phyloP scores from a whole-genome alignment of 2,113 vertebrate species.

The Desmodus rotundus region DNA sequence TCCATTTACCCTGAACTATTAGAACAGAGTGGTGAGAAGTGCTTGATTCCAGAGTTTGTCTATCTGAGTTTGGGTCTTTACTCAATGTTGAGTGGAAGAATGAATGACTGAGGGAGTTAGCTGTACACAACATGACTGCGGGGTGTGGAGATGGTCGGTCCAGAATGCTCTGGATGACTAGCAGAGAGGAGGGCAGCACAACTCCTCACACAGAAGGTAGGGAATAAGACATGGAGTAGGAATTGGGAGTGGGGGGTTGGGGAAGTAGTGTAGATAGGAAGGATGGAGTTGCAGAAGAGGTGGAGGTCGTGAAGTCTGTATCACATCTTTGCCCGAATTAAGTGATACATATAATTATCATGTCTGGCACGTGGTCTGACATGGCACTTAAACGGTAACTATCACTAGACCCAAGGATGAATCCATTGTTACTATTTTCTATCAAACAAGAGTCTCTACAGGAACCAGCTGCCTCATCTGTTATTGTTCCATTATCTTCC shows the following conservation, averaged over 20 bases:
- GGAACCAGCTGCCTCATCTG: not conserved
- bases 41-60: not conserved
- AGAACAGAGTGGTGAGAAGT: not conserved
- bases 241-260: accelerated
- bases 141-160: not conserved
- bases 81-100: not conserved
- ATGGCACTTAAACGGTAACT: not conserved
- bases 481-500: not conserved
- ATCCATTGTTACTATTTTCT: not conserved
- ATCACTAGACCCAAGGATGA: not conserved
- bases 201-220: not conserved
- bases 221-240: not conserved
- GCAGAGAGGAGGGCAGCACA: not conserved
- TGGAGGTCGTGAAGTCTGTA: not conserved
- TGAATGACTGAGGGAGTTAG: not conserved
- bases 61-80: not conserved
- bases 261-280: not conserved
- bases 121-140: not conserved
- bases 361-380: not conserved
- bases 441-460: not conserved
- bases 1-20: too few species aligned
- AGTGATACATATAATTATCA: not conserved
- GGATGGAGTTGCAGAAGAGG: not conserved
- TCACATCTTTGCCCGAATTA: not conserved
- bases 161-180: not conserved